Base-by-base conservation (phyloP, 1,140 invertebrate species). In the Conus ventricosus region DNA sequence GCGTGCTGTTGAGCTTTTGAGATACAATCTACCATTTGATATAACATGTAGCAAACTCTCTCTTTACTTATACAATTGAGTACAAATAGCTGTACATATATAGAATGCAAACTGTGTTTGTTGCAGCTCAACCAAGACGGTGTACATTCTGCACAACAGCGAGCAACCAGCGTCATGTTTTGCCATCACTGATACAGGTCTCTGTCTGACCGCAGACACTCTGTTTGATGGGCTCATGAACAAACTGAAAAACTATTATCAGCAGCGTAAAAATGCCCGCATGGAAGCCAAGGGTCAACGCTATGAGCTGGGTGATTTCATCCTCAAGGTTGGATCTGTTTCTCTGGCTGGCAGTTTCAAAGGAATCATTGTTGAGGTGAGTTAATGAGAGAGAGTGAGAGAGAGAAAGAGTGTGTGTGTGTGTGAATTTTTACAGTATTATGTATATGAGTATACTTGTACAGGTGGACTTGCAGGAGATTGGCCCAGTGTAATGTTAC, bases 151-250 rank as follows among this genome's bases (percentile, higher is more conserved):
- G 2, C 98, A 99, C 95, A 98, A 99, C 95, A 99, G 97, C 0
- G 98, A 99, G 94, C 98, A 98, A 92, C 98, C 99, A 3, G 98
- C 98, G 0, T 97, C 98, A 0, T 98, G 98, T 17, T 99, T 99
- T 95, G 97, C 98, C 10, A 96, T 99, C 20, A 95, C 99, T 7
- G 99, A 99, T 93, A 98, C 91, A 10, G 91, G 97, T 3, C 97
- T 96, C 10, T 97, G 98, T 55, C 95, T 99, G 0, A 97, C 98
- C 54, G 97, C 98, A 0, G 98, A 99, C 95, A 97, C 97, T 0
- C 95, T 99, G 6, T 99, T 99, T 94, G 98, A 99, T 94, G 95
- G 98, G 54, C 95, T 99, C 0, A 98, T 99, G 97, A 96, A 97
- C 92, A 98, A 99, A 95, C 96, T 99, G 94, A 97, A 97, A 4